A percentile compares a stretch with the other conserved stretches of the same genome.
These are phyloP conservation scores for Pyrocephalus nanus DNA, from an alignment of 2,797 vertebrate species.

Conservation along the genomic window DNA sequence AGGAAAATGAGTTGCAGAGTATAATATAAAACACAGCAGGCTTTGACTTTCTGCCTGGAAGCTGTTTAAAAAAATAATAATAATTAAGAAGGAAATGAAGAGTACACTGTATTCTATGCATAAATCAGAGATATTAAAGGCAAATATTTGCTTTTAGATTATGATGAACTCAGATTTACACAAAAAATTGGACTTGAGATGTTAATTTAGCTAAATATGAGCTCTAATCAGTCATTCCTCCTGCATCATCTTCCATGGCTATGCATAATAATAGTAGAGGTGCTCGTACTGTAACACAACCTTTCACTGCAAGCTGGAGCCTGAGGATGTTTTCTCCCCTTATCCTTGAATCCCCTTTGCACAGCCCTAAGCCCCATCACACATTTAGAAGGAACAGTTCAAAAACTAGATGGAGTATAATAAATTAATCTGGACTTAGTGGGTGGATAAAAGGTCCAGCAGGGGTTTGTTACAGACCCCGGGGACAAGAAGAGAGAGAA, in stretches of 20 bases:
- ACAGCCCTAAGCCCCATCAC: constrained; percentile 37
- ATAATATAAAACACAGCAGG: constrained; percentile 78
- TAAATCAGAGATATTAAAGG: constrained; percentile 74
- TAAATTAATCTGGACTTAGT: constrained; percentile 65
- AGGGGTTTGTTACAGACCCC: constrained; percentile 61
- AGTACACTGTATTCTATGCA: constrained; percentile 74
- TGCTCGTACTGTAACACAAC: constrained; percentile 52
- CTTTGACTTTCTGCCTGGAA: constrained; percentile 78
- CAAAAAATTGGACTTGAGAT: constrained; percentile 60
- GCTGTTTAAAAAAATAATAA: constrained; percentile 76
- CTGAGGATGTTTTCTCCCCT: constrained; percentile 61
- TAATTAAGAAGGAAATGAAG: constrained; percentile 76
- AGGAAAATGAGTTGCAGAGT: constrained; percentile 72
- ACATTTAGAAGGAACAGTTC: constrained; percentile 52
- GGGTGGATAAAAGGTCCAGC: constrained; percentile 68
- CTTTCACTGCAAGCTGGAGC: constrained; percentile 55
- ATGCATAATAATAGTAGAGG: constrained; percentile 56
- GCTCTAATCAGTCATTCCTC: constrained; percentile 61
- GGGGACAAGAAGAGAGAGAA: constrained; percentile 58
- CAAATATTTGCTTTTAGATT: constrained; percentile 77
- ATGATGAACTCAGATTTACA: constrained; percentile 65
- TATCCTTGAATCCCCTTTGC: constrained; percentile 69
- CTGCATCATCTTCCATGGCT: constrained; percentile 49
- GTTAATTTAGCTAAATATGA: constrained; percentile 74
- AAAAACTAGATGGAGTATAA: constrained; percentile 62